Evolutionary conservation across 2,113 vertebrate genomes (phyloP), one percentile per base, ranked within the genome.

Genomic region (Labeo rohita): DNA sequence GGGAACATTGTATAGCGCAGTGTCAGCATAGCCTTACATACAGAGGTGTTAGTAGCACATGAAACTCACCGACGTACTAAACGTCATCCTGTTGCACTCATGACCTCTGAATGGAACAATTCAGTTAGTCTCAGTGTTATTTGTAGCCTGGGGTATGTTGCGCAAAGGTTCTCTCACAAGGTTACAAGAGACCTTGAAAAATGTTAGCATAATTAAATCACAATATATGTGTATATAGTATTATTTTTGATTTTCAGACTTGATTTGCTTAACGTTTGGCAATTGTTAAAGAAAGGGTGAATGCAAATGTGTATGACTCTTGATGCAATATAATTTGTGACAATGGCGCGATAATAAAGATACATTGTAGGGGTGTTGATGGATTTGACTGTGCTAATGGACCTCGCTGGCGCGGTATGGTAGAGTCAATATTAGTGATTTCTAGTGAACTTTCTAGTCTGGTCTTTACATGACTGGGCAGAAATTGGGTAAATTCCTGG

Each of bases 21-120:
- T 72, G 87, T 84, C 63, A 80, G 81, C 76, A 11, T 86, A n/a
- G 21, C 34, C 52, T 80, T 34, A 61, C 70, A 85, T 61, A 68
- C 34, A 80, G 43, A 23, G 78, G 68, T 86, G 68, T 75, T 85
- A 8, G 68, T 84, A 61, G 73, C 61, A 65, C 65, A 73, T 73
- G 23, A 63, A 73, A 23, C 80, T 79, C 49, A 80, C 73, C 54
- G 54, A 65, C 45, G 21, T 86, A 34, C 59, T 39, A 76, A 70
- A 39, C 13, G 16, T 68, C 80, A 86, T 79, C 49, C 45, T 86
- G 63, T 49, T 28, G 65, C 18, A 61, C 63, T 61, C 49, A 47
- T 80, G 10, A 56, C 28, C 65, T 39, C 65, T 72, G 49, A 80
- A 65, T 54, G 45, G 36, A 76, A 50, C n/a, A 21, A 0, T 80